Evolutionary conservation across 2,797 vertebrate genomes (phyloP), one percentile per base, ranked within the genome.

Genomic region (Lithobates pipiens): DNA sequence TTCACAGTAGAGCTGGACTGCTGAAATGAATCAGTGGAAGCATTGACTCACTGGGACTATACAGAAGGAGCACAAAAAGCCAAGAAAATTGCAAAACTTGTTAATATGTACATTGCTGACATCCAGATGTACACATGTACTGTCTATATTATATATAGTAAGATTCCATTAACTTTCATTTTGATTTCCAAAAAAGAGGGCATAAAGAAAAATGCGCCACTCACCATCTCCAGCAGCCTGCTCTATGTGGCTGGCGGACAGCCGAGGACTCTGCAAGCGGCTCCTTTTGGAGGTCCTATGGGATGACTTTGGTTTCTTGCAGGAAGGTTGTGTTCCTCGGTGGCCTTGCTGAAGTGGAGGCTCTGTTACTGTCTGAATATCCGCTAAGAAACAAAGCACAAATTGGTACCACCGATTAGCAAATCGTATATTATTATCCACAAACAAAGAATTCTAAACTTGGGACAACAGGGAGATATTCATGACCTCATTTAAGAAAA

Each of bases 141-240:
- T 61, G 18, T 4, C 21, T 23, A 7, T 61, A 61, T 7, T 61
- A 61, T 61, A 23, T 61, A 61, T 4, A 32, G 32, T 32, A 32
- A 57, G 21, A 57, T 2, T 61, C 50, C 3, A 61, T 61, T 61
- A 23, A 7, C 21, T 61, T 61, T 61, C 1, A 61, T 23, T 61
- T 18, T 61, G 15, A 54, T 16, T 16, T 18, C 4, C 13, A 54
- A 18, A 54, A 50, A 16, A 54, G 54, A 61, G 54, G 21, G 21
- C 21, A 61, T 8, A 61, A 23, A 23, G 1, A 61, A 21, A 23
- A 61, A 61, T 23, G 21, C 9, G 18, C 57, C 25, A 13, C 81
- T 83, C 39, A 79, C 86, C 81, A 34, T 87, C 86, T 15, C 82
- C 86, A 21, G 86, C 82, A 0, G 85, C 85, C 29, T 78, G 67